These are phyloP conservation scores for Orchesellides sinensis DNA, from an alignment of 2,888 invertebrate genomes.

Conservation along the genomic window DNA sequence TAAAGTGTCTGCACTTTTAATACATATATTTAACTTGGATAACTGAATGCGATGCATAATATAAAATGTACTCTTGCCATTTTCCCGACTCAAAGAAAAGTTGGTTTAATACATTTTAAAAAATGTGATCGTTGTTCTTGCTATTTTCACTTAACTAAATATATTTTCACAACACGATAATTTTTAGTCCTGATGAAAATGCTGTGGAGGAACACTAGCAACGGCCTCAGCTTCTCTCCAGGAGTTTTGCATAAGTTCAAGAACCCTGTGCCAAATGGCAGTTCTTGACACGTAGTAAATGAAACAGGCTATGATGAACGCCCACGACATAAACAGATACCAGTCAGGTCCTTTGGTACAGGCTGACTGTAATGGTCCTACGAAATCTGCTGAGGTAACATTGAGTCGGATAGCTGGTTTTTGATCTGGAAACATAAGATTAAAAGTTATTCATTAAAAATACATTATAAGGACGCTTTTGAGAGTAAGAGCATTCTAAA, in stretches of 20 bases:
- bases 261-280: slow-evolving; percentile 86
- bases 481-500: slow-evolving; percentile 13
- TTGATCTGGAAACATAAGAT: slow-evolving; percentile 79
- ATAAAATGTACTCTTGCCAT: too few relatives aligned
- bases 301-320: slow-evolving; percentile 86
- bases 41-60: too few relatives aligned
- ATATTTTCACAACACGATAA: too few relatives aligned
- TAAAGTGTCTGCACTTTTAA: too few relatives aligned
- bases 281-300: slow-evolving; percentile 88
- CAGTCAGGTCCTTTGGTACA: slow-evolving; percentile 88
- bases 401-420: slow-evolving; percentile 82
- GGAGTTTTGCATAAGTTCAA: slow-evolving; percentile 90
- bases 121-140: too few relatives aligned
- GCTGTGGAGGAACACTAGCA: slow-evolving; percentile 77
- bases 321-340: slow-evolving; percentile 89
- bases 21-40: too few relatives aligned
- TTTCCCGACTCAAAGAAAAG: background rate
- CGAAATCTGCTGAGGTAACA: slow-evolving; percentile 86
- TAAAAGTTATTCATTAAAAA: slow-evolving; percentile 28
- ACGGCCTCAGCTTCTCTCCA: slow-evolving; percentile 88
- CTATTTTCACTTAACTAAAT: too few relatives aligned
- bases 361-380: slow-evolving; percentile 88
- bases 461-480: too few relatives aligned
- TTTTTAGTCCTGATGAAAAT: slow-evolving; percentile 49
- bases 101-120: too few relatives aligned